Evolutionary conservation across 2,797 vertebrate genomes (phyloP).

Genomic region (Dallia pectoralis): DNA sequence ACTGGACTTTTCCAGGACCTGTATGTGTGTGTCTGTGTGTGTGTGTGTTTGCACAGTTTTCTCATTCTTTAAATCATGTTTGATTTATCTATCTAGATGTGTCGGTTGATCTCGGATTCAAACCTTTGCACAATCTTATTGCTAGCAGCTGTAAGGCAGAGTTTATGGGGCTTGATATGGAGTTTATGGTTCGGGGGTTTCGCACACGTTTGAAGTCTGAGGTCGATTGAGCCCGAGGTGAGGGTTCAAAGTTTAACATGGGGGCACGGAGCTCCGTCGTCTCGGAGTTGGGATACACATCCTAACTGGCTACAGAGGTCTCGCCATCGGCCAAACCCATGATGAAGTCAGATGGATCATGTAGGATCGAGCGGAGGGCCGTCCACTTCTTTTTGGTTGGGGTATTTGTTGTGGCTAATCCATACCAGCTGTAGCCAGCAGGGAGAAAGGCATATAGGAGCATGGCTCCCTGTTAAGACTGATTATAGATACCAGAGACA

Average conservation of each 20-base stretch:
- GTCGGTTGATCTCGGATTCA: conserved; percentile 36
- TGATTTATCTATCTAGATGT: conserved; percentile 32
- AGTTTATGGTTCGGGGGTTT: conserved; percentile 36
- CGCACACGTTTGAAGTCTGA: conserved; percentile 32
- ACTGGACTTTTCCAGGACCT: conserved; percentile 63
- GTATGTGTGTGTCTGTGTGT: conserved; percentile 39
- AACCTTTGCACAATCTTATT: conserved; percentile 51
- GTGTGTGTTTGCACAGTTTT: conserved; percentile 23
- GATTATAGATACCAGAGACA: conserved; percentile 28
- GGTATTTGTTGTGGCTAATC: conserved; percentile 30
- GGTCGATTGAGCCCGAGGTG: conserved; percentile 40
- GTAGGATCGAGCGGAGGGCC: not conserved
- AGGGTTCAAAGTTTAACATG: conserved; percentile 43
- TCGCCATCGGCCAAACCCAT: not conserved
- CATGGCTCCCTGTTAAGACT: conserved; percentile 20
- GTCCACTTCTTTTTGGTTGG: not conserved
- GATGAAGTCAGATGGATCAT: no score
- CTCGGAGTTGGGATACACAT: conserved; percentile 20
- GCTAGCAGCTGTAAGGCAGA: conserved; percentile 55
- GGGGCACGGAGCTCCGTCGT: conserved; percentile 16
- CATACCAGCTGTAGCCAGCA: conserved; percentile 24
- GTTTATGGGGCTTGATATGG: conserved; percentile 26
- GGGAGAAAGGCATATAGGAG: not conserved
- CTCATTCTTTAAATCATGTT: conserved; percentile 48
- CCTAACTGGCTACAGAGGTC: conserved; percentile 8